Evolutionary conservation across 2,888 invertebrate genomes (phyloP).

Genomic region (Melieria omissa): DNA sequence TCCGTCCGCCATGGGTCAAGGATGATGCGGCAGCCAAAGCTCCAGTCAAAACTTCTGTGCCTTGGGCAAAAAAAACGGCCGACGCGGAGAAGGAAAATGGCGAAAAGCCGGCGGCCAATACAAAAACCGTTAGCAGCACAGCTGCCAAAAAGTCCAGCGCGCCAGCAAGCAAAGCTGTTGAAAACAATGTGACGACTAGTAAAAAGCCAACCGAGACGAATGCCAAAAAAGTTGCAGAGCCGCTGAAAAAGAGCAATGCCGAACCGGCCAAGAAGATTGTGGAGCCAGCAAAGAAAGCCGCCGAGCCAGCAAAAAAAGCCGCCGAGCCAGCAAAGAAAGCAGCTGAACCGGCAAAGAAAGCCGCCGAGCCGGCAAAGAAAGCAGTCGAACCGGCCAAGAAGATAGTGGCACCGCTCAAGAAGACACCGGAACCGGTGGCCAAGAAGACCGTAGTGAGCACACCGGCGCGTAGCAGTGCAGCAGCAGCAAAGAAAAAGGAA

Average conservation of each 20-base stretch:
- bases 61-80: constrained; percentile 68
- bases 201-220: constrained; percentile 34
- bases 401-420: constrained; percentile 39
- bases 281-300: constrained; percentile 46
- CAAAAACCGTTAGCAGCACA: constrained; percentile 15
- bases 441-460: constrained; percentile 41
- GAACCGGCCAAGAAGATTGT: constrained; percentile 33
- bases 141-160: constrained; percentile 48
- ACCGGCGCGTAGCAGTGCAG: constrained; percentile 4
- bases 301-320: constrained; percentile 50
- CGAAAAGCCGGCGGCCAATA: constrained; percentile 41
- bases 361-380: constrained; percentile 43
- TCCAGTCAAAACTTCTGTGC: constrained; percentile 65
- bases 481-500: constrained; percentile 57
- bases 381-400: constrained; percentile 48
- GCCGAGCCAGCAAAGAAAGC: constrained; percentile 46
- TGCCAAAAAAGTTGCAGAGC: constrained; percentile 34
- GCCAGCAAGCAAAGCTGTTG: constrained; percentile 30
- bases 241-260: constrained; percentile 46
- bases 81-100: constrained; percentile 50
- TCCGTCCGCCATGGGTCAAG: constrained; percentile 78
- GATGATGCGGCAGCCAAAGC: constrained; percentile 67
- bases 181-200: constrained; percentile 34
- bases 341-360: constrained; percentile 47
- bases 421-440: constrained; percentile 45